Evolutionary conservation across 2,797 vertebrate genomes (phyloP), one percentile per base, ranked within the genome.

Genomic region (Xenentodon cancila): DNA sequence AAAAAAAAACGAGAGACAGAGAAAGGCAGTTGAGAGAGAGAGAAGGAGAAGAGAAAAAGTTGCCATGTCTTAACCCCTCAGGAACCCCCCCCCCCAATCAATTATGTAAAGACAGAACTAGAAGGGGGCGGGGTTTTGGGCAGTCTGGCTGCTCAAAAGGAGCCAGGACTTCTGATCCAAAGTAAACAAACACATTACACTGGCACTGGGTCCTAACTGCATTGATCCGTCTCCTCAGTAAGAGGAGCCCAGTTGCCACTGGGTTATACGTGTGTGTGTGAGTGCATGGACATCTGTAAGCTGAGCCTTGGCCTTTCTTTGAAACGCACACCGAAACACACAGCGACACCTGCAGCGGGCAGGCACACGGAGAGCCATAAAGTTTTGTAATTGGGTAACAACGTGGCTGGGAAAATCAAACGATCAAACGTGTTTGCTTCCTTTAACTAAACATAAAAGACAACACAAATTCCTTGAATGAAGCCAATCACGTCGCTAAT

Each of bases 21-120:
- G 59, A 55, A 50, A 49, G 37, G 12, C 37, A 51, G 45, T 15
- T 20, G 46, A 19, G 13, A 58, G 13, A 58, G 44, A 25, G 45
- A n/a, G 9, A 47, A 45, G 3, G 9, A 49, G 55, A 17, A 27
- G 57, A 63, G 77, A 75, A 95, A 96, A 96, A 96, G 96, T 97
- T 97, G 95, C 96, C 95, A 96, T 92, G 93, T 96, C 95, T 96
- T 96, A 96, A 96, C 95, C 96, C 95, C 96, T 95, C 91, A 82
- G 96, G 96, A 96, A 95, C 95, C 95, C 94, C 95, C 95, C 95
- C 95, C 95, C 95, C 95, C 95, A 96, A 98, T 98, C 97, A 98
- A 98, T 98, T 97, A 97, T 98, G 95, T 97, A 98, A 97, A 97
- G 96, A 95, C 94, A 95, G 95, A 94, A 91, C 59, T 54, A 59